Conservation (phyloP, 2,113 vertebrate species). For the Nycticorax nycticorax region DNA sequence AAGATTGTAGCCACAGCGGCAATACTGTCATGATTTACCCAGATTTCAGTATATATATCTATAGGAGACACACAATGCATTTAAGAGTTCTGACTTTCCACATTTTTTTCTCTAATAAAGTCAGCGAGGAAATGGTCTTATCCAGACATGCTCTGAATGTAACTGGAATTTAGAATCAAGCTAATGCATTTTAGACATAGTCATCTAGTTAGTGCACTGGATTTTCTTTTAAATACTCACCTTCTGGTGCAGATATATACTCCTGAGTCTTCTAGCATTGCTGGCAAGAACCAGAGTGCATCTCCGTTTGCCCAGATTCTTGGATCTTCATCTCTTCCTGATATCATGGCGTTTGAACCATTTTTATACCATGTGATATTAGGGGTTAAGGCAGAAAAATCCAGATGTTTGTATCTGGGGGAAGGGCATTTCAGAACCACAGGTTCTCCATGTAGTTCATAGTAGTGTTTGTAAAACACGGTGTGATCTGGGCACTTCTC, state of each 20-base stretch:
- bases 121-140: not conserved
- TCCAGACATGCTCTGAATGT: not conserved
- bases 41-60: not conserved
- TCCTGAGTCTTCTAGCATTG: constrained; percentile 79
- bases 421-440: constrained; percentile 80
- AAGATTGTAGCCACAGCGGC: accelerated
- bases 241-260: constrained; percentile 83
- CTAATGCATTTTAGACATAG: not conserved
- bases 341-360: not conserved
- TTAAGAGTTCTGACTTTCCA: not conserved
- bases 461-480: constrained; percentile 42
- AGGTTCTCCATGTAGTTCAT: constrained; percentile 79
- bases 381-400: constrained; percentile 4
- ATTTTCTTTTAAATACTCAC: constrained; percentile 51
- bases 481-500: constrained; percentile 66
- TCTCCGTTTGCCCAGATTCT: constrained; percentile 63
- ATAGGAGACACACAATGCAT: not conserved
- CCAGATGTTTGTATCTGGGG: constrained; percentile 11
- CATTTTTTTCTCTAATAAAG: not conserved
- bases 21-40: not conserved
- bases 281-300: constrained; percentile 85
- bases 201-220: not conserved
- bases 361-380: constrained; percentile 73
- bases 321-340: constrained; percentile 32
- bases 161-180: not conserved